Evolutionary conservation across 2,113 vertebrate species (phyloP), one percentile per base, ranked within the genome.

Genomic region (Ceyx margarethae): DNA sequence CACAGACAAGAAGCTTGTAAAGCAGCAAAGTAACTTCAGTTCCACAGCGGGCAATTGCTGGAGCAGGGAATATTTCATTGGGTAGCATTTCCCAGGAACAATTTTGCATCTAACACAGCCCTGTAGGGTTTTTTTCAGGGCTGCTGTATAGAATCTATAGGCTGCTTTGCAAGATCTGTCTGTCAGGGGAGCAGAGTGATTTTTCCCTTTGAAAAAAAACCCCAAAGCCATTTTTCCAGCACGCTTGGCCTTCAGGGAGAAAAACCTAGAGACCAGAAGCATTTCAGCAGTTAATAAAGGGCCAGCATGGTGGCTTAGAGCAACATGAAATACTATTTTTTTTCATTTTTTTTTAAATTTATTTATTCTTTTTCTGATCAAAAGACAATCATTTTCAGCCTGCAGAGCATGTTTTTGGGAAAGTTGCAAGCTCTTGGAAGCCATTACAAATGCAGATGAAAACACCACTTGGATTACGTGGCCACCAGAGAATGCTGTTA

Each of bases 361-460:
- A 29, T 69, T 62, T 61, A 85, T 50, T 13, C 25, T 46, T 48
- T 50, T 50, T n/a, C 28, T 77, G 31, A 73, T 85, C 72, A 83
- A 75, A 87, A 91, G 69, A 90, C 85, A 61, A 91, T 43, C 37
- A n/a, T 33, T 61, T 89, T 91, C 75, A 85, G 84, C 33, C 92
- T 85, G 74, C 72, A 65, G 57, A 81, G 56, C 5, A 22, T 74
- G 61, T 73, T 94, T 94, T 60, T 22, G 60, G 81, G 72, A 85
- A 74, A 85, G 40, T 53, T 76, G 17, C 11, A 61, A 94, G 54
- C 79, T 89, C 76, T 78, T 71, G 76, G 81, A 93, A 87, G 31
- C 71, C 81, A 73, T 81, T 71, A 60, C 74, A 79, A 91, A 93
- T 6, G 6, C 66, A 82, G 89, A 90, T 43, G 87, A 86, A 92